phyloP scores from a whole-genome alignment of 2,797 vertebrate genomes.

The Menidia menidia region DNA sequence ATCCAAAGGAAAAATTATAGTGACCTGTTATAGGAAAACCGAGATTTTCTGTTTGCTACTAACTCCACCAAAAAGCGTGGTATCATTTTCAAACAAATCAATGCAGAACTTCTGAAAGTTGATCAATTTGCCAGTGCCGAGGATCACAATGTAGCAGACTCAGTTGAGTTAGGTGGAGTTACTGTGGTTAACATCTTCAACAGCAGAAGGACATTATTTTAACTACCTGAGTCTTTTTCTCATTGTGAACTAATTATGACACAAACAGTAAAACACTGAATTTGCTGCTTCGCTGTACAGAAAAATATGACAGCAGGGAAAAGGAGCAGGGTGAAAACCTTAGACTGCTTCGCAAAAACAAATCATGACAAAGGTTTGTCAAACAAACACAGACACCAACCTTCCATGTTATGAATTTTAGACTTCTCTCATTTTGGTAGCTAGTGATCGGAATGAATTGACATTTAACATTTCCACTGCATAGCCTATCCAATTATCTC shows the following conservation, averaged over 20 bases:
- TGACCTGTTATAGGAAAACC: not conserved
- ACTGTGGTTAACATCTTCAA: not conserved
- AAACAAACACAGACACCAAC: not conserved
- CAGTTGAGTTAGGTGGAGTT: not conserved
- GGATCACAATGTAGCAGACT: not conserved
- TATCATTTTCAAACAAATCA: too few relatives aligned
- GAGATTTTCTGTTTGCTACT: not conserved
- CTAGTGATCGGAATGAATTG: not conserved
- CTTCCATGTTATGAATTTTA: not conserved
- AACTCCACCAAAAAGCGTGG: too few relatives aligned
- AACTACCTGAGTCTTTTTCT: too few relatives aligned
- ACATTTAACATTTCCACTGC: slow-evolving; percentile 3
- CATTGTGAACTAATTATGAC: not conserved
- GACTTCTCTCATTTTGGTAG: not conserved
- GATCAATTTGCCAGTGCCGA: too few relatives aligned
- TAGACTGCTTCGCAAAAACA: not conserved
- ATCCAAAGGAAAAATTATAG: not conserved
- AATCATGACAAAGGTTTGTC: not conserved
- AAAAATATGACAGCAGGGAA: not conserved
- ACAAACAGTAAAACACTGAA: not conserved
- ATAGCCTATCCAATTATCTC: slow-evolving; percentile 9
- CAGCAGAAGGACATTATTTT: not conserved
- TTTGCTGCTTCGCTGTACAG: not conserved
- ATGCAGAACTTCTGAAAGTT: too few relatives aligned
- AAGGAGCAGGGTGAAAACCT: not conserved